Base-by-base conservation (phyloP, 2,888 invertebrate genomes). In the Drosophila borborema region DNA sequence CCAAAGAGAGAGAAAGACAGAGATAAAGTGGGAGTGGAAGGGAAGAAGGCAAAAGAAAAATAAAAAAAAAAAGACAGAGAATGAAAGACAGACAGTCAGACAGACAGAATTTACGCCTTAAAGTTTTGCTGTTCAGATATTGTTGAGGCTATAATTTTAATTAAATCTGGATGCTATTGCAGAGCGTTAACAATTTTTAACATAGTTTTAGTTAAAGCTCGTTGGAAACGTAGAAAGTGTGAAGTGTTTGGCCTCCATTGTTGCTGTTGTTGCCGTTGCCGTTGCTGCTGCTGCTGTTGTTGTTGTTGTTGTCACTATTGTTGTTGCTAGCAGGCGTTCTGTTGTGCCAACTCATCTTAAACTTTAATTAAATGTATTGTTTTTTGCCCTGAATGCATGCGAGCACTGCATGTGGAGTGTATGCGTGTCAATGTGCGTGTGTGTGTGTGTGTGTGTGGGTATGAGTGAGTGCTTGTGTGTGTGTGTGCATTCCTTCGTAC, bases 331-430 rank as follows among this genome's bases (percentile, higher is more conserved):
- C 53, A 69, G 31, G 16, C 36, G 31, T 36, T 45, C 10, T 82
- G 69, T 81, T 79, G 78, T 72, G 74, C 80, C 77, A 86, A 86
- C 85, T 86, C 80, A 89, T 87, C 85, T 80, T 86, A 85, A 86
- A 86, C 77, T 86, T 89, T 86, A 89, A 86, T 86, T 86, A 86
- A 86, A 86, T 86, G 85, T 89, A 89, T 89, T 86, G 89, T 89
- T 89, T 86, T 84, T 85, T 74, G 36, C 51, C 63, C 66, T 55
- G 20, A 38, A 56, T 40, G 43, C 59, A 59, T 58, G 54, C 36
- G 49, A 41, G 36, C 53, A 49, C 41, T 64, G 51, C 38, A 55
- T 45, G 43, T 38, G 49, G 38, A 54, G 8, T 67, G 56, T 66
- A 7, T 34, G 45, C 10, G 51, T 46, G 16, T 46, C 36, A 23